Evolutionary conservation across 2,888 invertebrate species (phyloP).

Genomic region (Ophion ellenae): DNA sequence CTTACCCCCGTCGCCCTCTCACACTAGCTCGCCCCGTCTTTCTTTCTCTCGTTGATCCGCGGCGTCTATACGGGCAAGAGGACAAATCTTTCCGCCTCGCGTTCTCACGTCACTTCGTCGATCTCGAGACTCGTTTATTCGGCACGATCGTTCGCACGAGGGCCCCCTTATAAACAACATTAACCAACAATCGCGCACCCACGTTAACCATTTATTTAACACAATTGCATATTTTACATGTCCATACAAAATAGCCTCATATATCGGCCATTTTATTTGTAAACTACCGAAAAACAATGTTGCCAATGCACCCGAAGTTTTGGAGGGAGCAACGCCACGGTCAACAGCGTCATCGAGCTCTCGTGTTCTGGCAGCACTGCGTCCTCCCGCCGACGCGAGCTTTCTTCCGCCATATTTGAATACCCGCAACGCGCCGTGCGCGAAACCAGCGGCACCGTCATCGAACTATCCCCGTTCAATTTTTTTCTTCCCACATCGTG

Average conservation of each 20-base stretch:
- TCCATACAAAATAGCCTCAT: conserved; percentile 82
- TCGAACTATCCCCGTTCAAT: conserved; percentile 45
- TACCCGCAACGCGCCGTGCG: conserved; percentile 38
- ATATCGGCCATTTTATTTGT: conserved; percentile 84
- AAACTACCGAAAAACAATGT: conserved; percentile 82
- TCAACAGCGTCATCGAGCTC: conserved; percentile 63
- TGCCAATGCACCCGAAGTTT: conserved; percentile 80
- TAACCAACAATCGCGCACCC: conserved; percentile 72
- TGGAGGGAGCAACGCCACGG: conserved; percentile 77
- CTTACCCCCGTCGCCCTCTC: conserved; percentile 11
- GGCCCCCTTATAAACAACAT: conserved; percentile 51
- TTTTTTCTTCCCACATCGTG: conserved; percentile 48
- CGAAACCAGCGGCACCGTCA: conserved; percentile 44
- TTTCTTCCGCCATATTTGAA: conserved; percentile 76
- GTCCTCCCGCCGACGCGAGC: conserved; percentile 64
- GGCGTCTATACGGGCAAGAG: conserved; percentile 68
- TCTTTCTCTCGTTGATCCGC: conserved; percentile 56
- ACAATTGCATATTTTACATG: conserved; percentile 76
- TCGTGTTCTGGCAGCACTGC: conserved; percentile 80
- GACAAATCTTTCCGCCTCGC: conserved; percentile 77
- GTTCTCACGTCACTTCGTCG: conserved; percentile 74
- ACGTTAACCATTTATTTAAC: conserved; percentile 78
- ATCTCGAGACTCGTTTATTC: conserved; percentile 42
- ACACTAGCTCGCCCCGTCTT: conserved; percentile 35
- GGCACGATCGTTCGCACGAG: background rate